These are phyloP conservation scores for Trogon melanurus DNA, from an alignment of 2,113 vertebrate genomes.

Conservation along the genomic window DNA sequence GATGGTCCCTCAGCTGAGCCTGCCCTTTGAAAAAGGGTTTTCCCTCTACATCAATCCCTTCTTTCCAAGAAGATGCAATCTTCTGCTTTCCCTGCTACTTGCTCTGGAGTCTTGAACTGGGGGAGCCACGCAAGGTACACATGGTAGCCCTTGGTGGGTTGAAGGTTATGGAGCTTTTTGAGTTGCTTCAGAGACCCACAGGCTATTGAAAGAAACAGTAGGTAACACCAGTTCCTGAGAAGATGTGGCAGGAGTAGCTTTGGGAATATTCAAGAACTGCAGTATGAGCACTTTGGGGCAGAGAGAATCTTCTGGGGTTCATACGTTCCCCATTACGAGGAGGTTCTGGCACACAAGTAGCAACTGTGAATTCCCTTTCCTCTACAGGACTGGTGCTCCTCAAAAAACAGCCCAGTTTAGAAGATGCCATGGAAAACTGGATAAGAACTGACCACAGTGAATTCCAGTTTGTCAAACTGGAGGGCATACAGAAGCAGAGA, in stretches of 20 bases:
- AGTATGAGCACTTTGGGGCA: background rate
- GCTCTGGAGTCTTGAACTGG: background rate
- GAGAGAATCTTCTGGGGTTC: background rate
- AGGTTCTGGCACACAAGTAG: background rate
- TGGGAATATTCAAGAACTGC: background rate
- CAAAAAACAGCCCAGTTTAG: background rate
- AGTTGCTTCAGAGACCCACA: background rate
- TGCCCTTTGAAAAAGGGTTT: background rate
- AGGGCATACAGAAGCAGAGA: background rate
- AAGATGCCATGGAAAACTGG: background rate
- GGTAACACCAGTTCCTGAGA: background rate
- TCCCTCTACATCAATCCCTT: background rate
- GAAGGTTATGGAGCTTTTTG: background rate
- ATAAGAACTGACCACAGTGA: background rate
- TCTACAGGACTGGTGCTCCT: background rate
- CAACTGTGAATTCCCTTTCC: background rate
- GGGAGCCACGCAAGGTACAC: background rate
- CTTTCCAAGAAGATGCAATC: background rate
- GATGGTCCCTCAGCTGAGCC: background rate
- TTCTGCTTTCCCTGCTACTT: background rate
- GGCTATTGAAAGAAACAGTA: background rate
- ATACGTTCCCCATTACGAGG: background rate
- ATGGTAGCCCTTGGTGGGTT: background rate
- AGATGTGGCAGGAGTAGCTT: background rate
- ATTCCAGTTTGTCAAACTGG: background rate